Base-by-base conservation (phyloP, 1,140 invertebrate genomes). In the Aplysia californica region DNA sequence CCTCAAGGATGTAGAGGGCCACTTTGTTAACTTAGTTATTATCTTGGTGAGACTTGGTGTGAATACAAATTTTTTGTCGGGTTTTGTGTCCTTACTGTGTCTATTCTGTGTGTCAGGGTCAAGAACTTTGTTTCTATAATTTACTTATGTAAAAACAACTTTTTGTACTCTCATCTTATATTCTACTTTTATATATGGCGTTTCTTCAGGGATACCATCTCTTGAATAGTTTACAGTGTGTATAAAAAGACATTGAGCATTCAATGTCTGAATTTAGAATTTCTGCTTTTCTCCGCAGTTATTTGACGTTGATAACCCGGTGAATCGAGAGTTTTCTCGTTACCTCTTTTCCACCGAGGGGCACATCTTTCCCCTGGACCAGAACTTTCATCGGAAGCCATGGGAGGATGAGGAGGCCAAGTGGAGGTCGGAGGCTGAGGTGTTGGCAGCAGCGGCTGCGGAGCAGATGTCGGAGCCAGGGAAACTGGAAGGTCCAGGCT, bases 271-370 rank as follows among this genome's bases (percentile, higher is more conserved):
- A 33, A 33, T 33, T 33, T 26, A 5, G 20, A 31, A 72, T 58
- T 6, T 58, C 18, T 72, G 23, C 4, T 36, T 39, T 10, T 21
- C 15, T 78, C 55, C 68, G 61, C 87, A 94, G 93, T 85, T 94
- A 31, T 94, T 94, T 90, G 93, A 94, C 84, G 88, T 89, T 73
- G 91, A 93, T 59, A 93, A 94, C 86, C 92, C 92, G 68, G 80
- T 94, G 0, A 94, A 94, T 86, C 89, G 89, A 69, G 84, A 92
- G 44, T 89, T 91, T 50, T 89, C 90, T 29, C 84, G 90, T 29
- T 93, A 92, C 82, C 77, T 94, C 18, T 94, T 94, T 82, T 93
- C 92, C 5, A 94, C 94, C 6, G 93, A 94, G 86, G 94, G 93
- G 2, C 94, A 94, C 82, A 80, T 94, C 23, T 90, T 94, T 77